A percentile compares a stretch with the other conserved stretches of the same genome.
Conservation (phyloP, 2,888 invertebrate species). For the Hydrotaea cyrtoneurina region DNA sequence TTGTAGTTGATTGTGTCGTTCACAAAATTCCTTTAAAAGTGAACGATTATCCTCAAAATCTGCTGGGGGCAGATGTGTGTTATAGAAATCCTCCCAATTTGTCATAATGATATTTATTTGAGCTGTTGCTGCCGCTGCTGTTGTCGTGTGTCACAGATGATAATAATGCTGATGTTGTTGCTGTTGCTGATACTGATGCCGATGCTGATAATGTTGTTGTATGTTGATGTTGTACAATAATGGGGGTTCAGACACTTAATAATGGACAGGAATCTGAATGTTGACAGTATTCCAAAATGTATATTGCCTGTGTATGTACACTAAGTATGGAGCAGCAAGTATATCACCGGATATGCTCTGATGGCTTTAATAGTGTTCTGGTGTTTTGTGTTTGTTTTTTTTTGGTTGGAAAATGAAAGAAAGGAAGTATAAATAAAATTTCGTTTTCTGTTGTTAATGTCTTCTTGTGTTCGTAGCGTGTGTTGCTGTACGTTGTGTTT, state of each 20-base stretch:
- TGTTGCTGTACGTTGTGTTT: conserved; percentile 11
- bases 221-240: conserved; percentile 32
- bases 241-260: background rate
- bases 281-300: background rate
- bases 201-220: conserved; percentile 30
- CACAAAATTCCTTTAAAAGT: conserved; percentile 88
- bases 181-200: background rate
- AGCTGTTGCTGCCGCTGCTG: conserved; percentile 32
- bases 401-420: background rate
- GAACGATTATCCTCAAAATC: conserved; percentile 89
- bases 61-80: conserved; percentile 88
- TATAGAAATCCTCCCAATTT: conserved; percentile 93
- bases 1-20: conserved; percentile 85
- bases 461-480: background rate
- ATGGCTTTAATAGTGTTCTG: conserved; percentile 28
- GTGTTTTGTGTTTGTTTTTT: background rate
- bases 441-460: conserved; percentile 24
- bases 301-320: conserved; percentile 2
- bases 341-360: conserved; percentile 19
- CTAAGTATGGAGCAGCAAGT: too few species aligned
- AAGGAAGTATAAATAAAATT: conserved; percentile 10
- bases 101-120: conserved; percentile 73
- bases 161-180: conserved; percentile 3
- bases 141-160: conserved; percentile 39
- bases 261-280: conserved; percentile 8